Conservation (phyloP, 2,113 vertebrate species). For the Microtus montanus region DNA sequence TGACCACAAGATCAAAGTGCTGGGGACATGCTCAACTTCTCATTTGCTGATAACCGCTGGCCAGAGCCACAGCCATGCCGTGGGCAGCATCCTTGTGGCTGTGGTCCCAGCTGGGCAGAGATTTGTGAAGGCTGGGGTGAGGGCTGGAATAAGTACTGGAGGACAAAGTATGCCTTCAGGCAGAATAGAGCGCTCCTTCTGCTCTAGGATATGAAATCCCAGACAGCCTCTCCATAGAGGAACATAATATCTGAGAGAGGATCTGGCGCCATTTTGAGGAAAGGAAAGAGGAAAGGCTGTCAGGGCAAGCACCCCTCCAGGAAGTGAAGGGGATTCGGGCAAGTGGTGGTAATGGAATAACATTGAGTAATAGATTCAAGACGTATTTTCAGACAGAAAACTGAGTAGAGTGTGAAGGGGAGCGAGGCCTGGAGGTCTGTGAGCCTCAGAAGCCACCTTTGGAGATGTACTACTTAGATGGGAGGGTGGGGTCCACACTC, state of each 20-base stretch:
- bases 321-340: not conserved
- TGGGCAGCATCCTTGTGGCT: not conserved
- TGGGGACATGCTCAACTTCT: not conserved
- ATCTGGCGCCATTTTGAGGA: not conserved
- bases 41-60: rapidly evolving
- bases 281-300: not conserved
- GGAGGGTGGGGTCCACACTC: not conserved
- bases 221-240: not conserved
- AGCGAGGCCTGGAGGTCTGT: too few species aligned
- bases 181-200: not conserved
- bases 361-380: rapidly evolving
- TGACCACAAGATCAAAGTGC: rapidly evolving
- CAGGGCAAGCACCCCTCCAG: not conserved
- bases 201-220: not conserved
- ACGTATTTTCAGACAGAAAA: rapidly evolving
- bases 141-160: too few species aligned
- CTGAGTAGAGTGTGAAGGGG: not conserved
- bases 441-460: not conserved
- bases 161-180: not conserved
- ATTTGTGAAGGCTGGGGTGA: not conserved
- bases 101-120: not conserved
- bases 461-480: rapidly evolving
- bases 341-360: not conserved
- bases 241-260: not conserved
- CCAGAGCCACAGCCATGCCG: not conserved